A percentile compares a stretch with the other conserved stretches of the same genome.
Conservation (phyloP, 2,113 vertebrate genomes). For the Syrmaticus mikado region DNA sequence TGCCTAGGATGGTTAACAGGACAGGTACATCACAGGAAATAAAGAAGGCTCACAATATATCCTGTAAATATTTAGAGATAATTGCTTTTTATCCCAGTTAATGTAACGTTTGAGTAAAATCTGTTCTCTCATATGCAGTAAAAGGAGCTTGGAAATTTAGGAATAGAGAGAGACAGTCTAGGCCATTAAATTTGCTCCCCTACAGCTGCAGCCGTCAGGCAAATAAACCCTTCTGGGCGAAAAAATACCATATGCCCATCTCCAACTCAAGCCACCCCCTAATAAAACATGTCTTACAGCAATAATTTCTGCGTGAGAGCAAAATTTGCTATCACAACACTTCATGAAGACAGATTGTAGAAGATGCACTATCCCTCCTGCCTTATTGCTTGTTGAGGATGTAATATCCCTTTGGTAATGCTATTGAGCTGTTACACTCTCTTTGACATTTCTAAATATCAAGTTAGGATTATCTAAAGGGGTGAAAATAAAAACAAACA, state of each 20-base stretch:
- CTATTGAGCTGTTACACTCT: background rate
- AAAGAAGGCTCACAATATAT: background rate
- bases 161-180: background rate
- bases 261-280: background rate
- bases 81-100: background rate
- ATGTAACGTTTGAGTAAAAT: background rate
- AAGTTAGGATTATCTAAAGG: background rate
- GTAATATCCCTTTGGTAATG: background rate
- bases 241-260: conserved; percentile 17
- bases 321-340: background rate
- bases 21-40: background rate
- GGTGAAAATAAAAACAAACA: background rate
- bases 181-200: background rate
- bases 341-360: background rate
- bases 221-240: background rate
- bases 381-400: background rate
- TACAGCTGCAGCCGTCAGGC: background rate
- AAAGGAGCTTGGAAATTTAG: background rate
- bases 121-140: background rate
- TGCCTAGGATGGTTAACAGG: background rate
- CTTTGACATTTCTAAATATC: background rate
- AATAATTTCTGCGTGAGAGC: background rate
- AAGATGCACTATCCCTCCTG: background rate
- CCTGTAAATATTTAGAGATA: rapidly evolving
- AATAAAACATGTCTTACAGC: background rate